Percentiles rank a stretch among this genome's conserved stretches.
These are phyloP conservation scores for Brenthis hecate DNA, from an alignment of 2,888 invertebrate species.

Conservation along the genomic window DNA sequence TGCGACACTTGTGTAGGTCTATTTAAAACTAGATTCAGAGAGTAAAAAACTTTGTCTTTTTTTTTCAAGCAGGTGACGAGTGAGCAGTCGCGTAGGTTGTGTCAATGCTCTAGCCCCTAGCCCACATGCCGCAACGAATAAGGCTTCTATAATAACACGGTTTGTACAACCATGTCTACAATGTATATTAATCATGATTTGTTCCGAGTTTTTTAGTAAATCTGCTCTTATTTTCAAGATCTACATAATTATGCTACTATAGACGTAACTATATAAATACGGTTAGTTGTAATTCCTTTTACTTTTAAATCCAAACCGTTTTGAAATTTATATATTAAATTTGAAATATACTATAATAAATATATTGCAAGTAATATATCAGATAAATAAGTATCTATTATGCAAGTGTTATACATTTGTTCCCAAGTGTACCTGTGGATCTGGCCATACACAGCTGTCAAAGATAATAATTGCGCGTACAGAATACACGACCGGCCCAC, in stretches of 20 bases:
- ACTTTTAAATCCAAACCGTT: no score
- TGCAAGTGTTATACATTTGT: slow-evolving; percentile 49
- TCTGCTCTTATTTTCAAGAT: slow-evolving; percentile 4
- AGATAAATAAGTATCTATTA: slow-evolving; percentile 22
- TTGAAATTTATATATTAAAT: no score
- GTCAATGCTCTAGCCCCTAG: slow-evolving; percentile 80
- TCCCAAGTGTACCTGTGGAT: slow-evolving; percentile 60
- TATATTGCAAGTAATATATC: slow-evolving; percentile 8
- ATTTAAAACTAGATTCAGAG: slow-evolving; percentile 70
- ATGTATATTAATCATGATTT: slow-evolving; percentile 33
- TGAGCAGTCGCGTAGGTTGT: slow-evolving; percentile 76
- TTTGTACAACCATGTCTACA: slow-evolving; percentile 54
- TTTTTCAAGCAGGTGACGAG: slow-evolving; percentile 76
- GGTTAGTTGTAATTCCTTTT: no score
- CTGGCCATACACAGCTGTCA: slow-evolving; percentile 68
- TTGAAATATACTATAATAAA: neutral
- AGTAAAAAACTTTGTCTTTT: slow-evolving; percentile 63
- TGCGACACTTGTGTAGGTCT: slow-evolving; percentile 46
- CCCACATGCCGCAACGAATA: slow-evolving; percentile 80
- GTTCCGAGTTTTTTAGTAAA: slow-evolving; percentile 15
- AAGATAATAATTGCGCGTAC: slow-evolving; percentile 77
- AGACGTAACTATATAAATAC: no score
- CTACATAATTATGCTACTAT: neutral
- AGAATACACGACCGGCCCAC: slow-evolving; percentile 63
- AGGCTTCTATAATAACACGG: slow-evolving; percentile 77